phyloP scores from a whole-genome alignment of 35 echinoderm and acorn worm species.

The Heliocidaris erythrogramma region DNA sequence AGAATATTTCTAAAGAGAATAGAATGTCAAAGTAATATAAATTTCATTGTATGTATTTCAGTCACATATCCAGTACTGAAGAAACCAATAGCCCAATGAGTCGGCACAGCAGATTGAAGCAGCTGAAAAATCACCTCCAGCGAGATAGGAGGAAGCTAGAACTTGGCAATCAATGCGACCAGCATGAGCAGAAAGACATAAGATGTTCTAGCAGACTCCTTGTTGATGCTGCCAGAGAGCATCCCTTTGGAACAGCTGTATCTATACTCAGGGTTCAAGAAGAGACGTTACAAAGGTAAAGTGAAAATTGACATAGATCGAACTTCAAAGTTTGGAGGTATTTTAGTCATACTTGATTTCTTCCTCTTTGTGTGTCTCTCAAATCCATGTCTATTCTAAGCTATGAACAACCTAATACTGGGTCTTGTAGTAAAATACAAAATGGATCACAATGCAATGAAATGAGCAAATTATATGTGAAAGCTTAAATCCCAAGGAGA shows the following conservation, averaged over 20 bases:
- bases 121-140: slow-evolving; percentile 54
- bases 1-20: background rate
- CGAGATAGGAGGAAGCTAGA: slow-evolving; percentile 63
- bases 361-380: too few relatives aligned
- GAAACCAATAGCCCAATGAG: slow-evolving; percentile 41
- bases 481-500: too few relatives aligned
- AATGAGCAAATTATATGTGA: too few relatives aligned
- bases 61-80: slow-evolving; percentile 46
- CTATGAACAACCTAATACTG: too few relatives aligned
- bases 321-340: background rate
- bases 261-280: slow-evolving; percentile 62
- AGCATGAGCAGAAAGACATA: slow-evolving; percentile 45
- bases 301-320: background rate
- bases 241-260: slow-evolving; percentile 83
- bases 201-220: slow-evolving; percentile 58
- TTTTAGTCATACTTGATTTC: too few relatives aligned
- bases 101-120: slow-evolving; percentile 46
- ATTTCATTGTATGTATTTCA: slow-evolving; percentile 14
- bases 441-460: too few relatives aligned
- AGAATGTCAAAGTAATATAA: background rate
- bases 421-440: too few relatives aligned
- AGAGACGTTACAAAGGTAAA: slow-evolving; percentile 73
- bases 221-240: slow-evolving; percentile 78
- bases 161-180: slow-evolving; percentile 61
- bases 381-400: too few relatives aligned